Evolutionary conservation across 2,888 invertebrate genomes (phyloP).

Genomic region (Hirtodrosophila alboralis): DNA sequence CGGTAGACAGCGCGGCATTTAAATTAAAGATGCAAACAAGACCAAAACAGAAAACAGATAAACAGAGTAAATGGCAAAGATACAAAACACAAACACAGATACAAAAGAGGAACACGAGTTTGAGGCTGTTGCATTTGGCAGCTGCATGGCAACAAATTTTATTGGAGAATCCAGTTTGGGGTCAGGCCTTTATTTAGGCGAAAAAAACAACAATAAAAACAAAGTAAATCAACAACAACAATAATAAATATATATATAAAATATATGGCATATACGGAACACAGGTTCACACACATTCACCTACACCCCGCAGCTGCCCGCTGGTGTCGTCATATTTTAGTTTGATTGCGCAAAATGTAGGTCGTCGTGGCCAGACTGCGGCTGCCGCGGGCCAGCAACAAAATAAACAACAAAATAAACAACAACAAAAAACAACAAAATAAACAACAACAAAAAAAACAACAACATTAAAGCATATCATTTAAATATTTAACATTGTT

Average conservation of each 20-base stretch:
- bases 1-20: neutral
- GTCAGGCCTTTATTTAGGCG: constrained; percentile 6
- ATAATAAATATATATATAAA: no score
- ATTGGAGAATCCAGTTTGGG: constrained; percentile 10
- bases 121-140: constrained; percentile 36
- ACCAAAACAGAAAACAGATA: neutral
- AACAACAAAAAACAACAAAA: constrained; percentile 18
- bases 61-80: no score
- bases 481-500: constrained; percentile 71
- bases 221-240: constrained; percentile 29
- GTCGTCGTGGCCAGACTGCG: constrained; percentile 69
- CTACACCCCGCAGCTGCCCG: constrained; percentile 9
- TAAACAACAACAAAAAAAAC: constrained; percentile 19
- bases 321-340: constrained; percentile 56
- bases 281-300: constrained; percentile 3
- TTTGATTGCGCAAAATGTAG: constrained; percentile 75
- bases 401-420: constrained; percentile 15
- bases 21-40: constrained; percentile 9
- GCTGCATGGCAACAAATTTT: constrained; percentile 38
- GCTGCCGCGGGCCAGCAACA: constrained; percentile 37
- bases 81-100: constrained; percentile 3
- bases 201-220: constrained; percentile 13
- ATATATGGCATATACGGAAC: constrained; percentile 14
- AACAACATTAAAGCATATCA: constrained; percentile 56
- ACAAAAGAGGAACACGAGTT: neutral